Percentiles rank a stretch among this genome's conserved stretches.
phyloP scores from a whole-genome alignment of 2,888 invertebrate species.

The Drosophila anomelani region DNA sequence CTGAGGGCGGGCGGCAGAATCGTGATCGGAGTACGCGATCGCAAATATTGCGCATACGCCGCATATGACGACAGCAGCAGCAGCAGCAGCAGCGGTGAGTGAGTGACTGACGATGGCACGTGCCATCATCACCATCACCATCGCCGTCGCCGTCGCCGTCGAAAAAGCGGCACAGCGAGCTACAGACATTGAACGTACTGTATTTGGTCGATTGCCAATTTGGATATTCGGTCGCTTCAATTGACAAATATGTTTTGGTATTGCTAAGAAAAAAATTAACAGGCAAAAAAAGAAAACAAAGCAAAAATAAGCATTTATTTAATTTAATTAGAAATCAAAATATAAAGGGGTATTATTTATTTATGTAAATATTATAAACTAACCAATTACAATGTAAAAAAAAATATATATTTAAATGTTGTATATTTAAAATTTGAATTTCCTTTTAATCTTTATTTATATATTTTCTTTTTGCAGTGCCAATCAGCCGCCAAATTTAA shows the following conservation, averaged over 20 bases:
- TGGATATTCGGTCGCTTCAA: constrained; percentile 18
- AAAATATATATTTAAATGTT: background rate
- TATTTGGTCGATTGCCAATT: constrained; percentile 37
- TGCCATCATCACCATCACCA: constrained; percentile 20
- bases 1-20: constrained; percentile 1
- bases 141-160: background rate
- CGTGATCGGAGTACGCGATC: constrained; percentile 35
- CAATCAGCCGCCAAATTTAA: constrained; percentile 82
- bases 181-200: constrained; percentile 13
- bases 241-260: constrained; percentile 29
- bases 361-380: background rate
- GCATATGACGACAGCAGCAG: constrained; percentile 40
- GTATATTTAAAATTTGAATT: background rate
- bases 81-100: constrained; percentile 28
- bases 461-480: constrained; percentile 67
- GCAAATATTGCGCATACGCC: constrained; percentile 37
- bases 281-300: background rate
- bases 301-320: background rate
- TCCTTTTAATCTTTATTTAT: background rate
- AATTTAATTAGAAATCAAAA: background rate
- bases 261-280: constrained; percentile 13
- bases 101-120: constrained; percentile 27
- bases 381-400: background rate
- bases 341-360: background rate
- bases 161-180: constrained; percentile 4